Conservation (phyloP, 30 jellyfish, hydroid and myxozoan species). For the Aurelia aurita complex sp. Pacific region DNA sequence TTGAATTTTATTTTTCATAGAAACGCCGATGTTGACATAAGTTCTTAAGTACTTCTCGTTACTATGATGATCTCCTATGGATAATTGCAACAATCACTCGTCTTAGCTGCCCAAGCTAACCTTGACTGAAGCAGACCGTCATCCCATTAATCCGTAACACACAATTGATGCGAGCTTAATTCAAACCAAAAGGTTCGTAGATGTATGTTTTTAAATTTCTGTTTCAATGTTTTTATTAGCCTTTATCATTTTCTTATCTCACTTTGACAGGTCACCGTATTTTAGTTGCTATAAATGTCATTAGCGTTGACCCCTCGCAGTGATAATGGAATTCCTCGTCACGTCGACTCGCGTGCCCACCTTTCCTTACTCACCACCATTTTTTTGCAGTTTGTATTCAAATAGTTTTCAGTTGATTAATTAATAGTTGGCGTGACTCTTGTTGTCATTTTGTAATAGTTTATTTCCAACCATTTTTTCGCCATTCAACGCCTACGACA, state of each 20-base stretch:
- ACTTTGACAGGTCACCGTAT: neutral
- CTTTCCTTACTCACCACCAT: too few species aligned
- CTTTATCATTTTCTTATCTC: neutral
- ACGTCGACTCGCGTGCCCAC: slow-evolving; percentile 7
- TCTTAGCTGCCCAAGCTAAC: slow-evolving; percentile 23
- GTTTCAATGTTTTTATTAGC: too few species aligned
- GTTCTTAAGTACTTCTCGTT: slow-evolving; percentile 53
- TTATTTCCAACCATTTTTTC: too few species aligned
- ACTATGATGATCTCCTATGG: slow-evolving; percentile 40
- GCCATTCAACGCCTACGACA: too few species aligned
- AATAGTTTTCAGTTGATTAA: too few species aligned
- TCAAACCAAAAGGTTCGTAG: too few species aligned
- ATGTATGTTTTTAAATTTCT: too few species aligned
- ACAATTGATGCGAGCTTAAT: too few species aligned
- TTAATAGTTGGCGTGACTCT: too few species aligned
- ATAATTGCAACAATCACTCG: slow-evolving; percentile 27
- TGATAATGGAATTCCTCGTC: slow-evolving; percentile 1
- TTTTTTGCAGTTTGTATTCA: too few species aligned
- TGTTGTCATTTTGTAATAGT: too few species aligned
- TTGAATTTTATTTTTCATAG: slow-evolving; percentile 52
- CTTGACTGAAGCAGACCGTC: neutral
- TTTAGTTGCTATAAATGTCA: neutral
- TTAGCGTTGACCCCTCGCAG: neutral
- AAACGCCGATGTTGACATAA: slow-evolving; percentile 73
- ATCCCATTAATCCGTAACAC: neutral